phyloP scores from a whole-genome alignment of 2,113 vertebrate species.

The Alexandromys fortis region DNA sequence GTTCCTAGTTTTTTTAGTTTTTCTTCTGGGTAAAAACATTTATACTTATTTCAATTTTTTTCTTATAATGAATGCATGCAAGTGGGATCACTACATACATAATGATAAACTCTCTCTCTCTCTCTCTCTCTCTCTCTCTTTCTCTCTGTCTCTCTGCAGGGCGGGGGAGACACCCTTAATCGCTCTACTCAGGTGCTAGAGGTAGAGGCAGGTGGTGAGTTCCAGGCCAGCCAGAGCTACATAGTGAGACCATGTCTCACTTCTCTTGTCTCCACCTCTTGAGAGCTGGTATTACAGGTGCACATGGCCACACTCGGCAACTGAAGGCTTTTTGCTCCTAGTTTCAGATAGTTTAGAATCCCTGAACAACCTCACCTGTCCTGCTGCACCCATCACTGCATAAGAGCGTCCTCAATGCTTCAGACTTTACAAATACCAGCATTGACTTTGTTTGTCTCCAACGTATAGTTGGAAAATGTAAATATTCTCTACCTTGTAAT shows the following conservation, averaged over 20 bases:
- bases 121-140: not conserved
- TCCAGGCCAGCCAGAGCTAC: not conserved
- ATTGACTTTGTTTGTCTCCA: not conserved
- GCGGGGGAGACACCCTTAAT: not conserved
- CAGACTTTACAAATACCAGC: not conserved
- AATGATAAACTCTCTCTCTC: not conserved
- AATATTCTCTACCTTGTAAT: not conserved
- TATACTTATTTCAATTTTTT: not conserved
- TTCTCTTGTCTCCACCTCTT: not conserved
- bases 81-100: not conserved
- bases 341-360: not conserved
- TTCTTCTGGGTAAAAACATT: slow-evolving; percentile 24
- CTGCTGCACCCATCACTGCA: not conserved
- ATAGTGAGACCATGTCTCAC: not conserved
- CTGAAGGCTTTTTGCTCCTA: not conserved
- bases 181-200: not conserved
- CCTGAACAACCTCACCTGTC: too few species aligned
- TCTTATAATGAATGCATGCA: not conserved
- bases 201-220: not conserved
- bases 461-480: not conserved
- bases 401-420: not conserved
- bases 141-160: not conserved
- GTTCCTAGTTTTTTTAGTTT: not conserved
- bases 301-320: not conserved
- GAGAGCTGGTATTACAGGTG: not conserved